These are phyloP conservation scores for Macrobrachium nipponense DNA, from an alignment of 1,140 invertebrate genomes.

Conservation along the genomic window DNA sequence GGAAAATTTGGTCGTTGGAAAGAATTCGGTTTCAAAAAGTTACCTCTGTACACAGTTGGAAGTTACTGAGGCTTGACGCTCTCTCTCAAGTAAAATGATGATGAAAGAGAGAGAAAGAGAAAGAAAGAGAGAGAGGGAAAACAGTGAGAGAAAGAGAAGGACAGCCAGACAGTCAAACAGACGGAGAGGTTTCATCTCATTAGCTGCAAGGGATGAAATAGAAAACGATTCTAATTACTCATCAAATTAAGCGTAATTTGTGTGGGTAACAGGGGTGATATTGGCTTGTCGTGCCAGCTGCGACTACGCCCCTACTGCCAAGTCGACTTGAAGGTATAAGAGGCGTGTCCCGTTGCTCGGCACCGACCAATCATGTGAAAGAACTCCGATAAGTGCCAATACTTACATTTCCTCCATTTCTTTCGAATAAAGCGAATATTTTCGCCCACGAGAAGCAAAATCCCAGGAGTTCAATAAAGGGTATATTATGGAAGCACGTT, in stretches of 20 bases:
- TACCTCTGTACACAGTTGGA: neutral
- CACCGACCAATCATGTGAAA: conserved; percentile 13
- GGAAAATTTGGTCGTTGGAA: no score
- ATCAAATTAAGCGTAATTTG: conserved; percentile 23
- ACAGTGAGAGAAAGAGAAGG: neutral
- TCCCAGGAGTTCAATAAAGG: no score
- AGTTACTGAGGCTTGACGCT: no score
- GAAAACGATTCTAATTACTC: conserved; percentile 15
- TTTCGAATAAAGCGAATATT: no score
- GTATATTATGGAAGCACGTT: no score
- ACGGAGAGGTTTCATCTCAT: conserved; percentile 15
- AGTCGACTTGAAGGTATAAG: neutral
- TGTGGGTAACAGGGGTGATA: neutral
- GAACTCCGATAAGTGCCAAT: no score
- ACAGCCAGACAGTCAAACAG: neutral
- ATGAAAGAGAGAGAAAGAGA: conserved; percentile 30
- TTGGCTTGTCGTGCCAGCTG: neutral
- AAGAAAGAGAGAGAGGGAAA: conserved; percentile 11
- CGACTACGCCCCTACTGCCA: neutral
- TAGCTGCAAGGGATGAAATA: conserved; percentile 13
- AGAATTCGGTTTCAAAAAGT: neutral
- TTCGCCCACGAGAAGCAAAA: no score
- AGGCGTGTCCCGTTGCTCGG: neutral
- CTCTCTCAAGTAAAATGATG: neutral
- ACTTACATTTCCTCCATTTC: neutral